A percentile compares a stretch with the other conserved stretches of the same genome.
These are phyloP conservation scores for Drosophila anomalata DNA, from an alignment of 2,888 invertebrate species.

Conservation along the genomic window DNA sequence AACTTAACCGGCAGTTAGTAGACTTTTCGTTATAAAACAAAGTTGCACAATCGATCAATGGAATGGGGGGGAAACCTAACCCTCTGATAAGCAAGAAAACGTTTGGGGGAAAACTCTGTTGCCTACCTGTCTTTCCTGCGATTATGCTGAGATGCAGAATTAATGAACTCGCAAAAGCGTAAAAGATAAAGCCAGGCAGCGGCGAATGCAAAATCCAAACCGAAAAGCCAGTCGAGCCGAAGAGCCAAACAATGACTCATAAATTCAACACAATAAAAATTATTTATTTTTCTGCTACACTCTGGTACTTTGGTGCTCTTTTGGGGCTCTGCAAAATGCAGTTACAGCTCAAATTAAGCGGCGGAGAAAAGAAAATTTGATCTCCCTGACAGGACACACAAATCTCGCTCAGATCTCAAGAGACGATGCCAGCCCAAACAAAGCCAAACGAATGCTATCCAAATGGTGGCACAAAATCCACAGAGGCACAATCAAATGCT, in stretches of 20 bases:
- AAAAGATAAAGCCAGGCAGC: slow-evolving; percentile 25
- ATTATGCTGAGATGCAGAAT: slow-evolving; percentile 43
- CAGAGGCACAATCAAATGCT: slow-evolving; percentile 43
- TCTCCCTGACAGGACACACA: slow-evolving; percentile 71
- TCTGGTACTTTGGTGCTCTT: slow-evolving; percentile 16
- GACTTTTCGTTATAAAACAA: neutral
- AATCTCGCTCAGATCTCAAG: slow-evolving; percentile 61
- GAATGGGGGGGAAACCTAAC: neutral
- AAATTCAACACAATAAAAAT: slow-evolving; percentile 56
- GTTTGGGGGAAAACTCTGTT: slow-evolving; percentile 17
- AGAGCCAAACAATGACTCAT: slow-evolving; percentile 62
- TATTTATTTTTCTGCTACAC: slow-evolving; percentile 45
- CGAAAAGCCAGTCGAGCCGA: slow-evolving; percentile 35
- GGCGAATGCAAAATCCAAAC: slow-evolving; percentile 9
- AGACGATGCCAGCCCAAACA: slow-evolving; percentile 46
- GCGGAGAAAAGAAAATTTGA: slow-evolving; percentile 48
- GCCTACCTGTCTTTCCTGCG: slow-evolving; percentile 26
- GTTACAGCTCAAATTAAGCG: slow-evolving; percentile 35
- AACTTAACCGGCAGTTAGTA: neutral
- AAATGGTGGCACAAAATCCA: slow-evolving; percentile 35
- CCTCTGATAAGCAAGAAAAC: slow-evolving; percentile 17
- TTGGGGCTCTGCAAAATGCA: slow-evolving; percentile 47
- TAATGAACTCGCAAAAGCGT: slow-evolving; percentile 53
- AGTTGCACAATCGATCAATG: neutral
- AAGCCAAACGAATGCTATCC: slow-evolving; percentile 20